phyloP scores from a whole-genome alignment of 2,888 invertebrate species.

The Onchidella celtica region DNA sequence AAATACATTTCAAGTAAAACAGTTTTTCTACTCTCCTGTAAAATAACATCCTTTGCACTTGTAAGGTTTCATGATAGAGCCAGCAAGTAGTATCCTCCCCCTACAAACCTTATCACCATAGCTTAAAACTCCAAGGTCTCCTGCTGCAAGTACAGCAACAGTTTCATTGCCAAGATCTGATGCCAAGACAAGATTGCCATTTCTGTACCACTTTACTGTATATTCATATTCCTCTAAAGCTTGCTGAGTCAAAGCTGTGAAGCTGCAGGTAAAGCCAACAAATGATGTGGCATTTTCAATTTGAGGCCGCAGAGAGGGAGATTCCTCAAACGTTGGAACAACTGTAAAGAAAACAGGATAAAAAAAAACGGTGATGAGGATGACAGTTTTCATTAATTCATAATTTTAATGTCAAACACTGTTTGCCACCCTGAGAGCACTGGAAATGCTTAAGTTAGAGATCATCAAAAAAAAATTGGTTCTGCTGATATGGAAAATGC shows the following conservation, averaged over 20 bases:
- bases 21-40: too few species aligned
- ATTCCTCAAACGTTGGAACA: constrained; percentile 55
- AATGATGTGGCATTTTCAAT: constrained; percentile 41
- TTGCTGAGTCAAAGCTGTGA: constrained; percentile 49
- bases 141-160: constrained; percentile 46
- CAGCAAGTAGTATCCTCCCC: too few species aligned
- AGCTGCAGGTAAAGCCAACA: constrained; percentile 53
- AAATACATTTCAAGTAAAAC: too few species aligned
- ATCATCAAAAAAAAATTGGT: too few species aligned
- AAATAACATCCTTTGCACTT: too few species aligned
- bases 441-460: too few species aligned
- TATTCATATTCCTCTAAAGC: constrained; percentile 51
- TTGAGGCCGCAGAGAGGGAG: constrained; percentile 50
- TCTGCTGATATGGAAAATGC: too few species aligned
- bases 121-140: constrained; percentile 36
- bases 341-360: constrained; percentile 50
- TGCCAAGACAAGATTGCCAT: constrained; percentile 33
- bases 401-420: too few species aligned
- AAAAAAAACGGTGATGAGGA: too few species aligned
- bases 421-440: too few species aligned
- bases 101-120: constrained; percentile 54
- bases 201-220: constrained; percentile 55
- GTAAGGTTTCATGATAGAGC: too few species aligned
- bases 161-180: constrained; percentile 42
- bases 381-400: too few species aligned